Conservation (phyloP, 2,797 vertebrate species). For the Mormyrops attenuatus region DNA sequence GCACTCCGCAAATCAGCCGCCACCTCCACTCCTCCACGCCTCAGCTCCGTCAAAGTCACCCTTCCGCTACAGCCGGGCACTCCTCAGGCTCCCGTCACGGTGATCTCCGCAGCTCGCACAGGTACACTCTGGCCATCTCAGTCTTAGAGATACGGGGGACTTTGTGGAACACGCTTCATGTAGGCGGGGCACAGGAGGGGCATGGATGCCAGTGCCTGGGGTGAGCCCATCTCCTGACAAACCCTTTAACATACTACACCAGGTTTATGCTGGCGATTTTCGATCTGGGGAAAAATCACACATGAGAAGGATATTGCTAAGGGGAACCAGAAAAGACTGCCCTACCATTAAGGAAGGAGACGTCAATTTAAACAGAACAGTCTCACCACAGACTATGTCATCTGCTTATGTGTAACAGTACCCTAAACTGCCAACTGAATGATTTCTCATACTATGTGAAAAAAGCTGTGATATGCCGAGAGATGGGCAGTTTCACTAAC, state of each 20-base stretch:
- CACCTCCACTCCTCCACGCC: slow-evolving; percentile 37
- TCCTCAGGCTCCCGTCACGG: neutral
- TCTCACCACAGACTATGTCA: neutral
- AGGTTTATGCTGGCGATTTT: neutral
- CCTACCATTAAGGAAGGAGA: neutral
- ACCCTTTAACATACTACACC: neutral
- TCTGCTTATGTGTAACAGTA: neutral
- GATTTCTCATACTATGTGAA: neutral
- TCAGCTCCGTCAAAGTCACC: slow-evolving; percentile 54
- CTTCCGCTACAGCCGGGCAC: neutral
- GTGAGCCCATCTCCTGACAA: neutral
- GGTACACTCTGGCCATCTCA: neutral
- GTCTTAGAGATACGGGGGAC: neutral
- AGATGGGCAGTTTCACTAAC: neutral
- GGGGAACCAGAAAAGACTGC: neutral
- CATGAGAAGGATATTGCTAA: neutral
- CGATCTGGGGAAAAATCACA: neutral
- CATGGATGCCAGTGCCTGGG: neutral
- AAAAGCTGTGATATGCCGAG: neutral
- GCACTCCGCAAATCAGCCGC: slow-evolving; percentile 57
- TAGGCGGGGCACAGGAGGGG: neutral
- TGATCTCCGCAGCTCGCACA: neutral
- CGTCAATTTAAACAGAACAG: neutral
- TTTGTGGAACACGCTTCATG: neutral
- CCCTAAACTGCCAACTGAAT: neutral